phyloP scores from a whole-genome alignment of 2,888 invertebrate genomes.

The Protula sp. region DNA sequence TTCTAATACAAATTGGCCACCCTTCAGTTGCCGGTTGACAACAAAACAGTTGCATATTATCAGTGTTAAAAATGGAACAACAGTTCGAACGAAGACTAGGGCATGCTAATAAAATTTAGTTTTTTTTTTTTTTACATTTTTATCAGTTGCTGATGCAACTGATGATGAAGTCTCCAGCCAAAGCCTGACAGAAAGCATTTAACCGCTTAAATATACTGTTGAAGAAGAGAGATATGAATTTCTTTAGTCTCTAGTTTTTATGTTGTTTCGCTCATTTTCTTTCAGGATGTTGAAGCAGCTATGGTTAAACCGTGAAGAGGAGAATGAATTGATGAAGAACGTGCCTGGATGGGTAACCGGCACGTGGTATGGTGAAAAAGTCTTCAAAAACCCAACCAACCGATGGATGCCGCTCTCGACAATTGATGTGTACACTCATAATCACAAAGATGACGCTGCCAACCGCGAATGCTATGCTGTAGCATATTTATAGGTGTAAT shows the following conservation, averaged over 20 bases:
- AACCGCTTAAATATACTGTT: too few relatives aligned
- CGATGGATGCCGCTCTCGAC: too few relatives aligned
- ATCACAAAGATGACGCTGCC: slow-evolving; percentile 9
- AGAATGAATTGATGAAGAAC: slow-evolving; percentile 80
- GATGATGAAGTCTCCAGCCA: too few relatives aligned
- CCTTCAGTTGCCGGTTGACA: too few relatives aligned
- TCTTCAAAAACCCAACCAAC: slow-evolving; percentile 69
- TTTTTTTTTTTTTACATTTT: too few relatives aligned
- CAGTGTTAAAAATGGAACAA: too few relatives aligned
- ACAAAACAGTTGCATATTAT: too few relatives aligned
- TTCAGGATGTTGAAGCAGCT: slow-evolving; percentile 67
- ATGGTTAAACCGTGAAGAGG: slow-evolving; percentile 74
- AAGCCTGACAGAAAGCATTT: background rate
- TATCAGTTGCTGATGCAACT: too few relatives aligned
- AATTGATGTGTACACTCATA: too few relatives aligned
- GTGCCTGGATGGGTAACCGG: slow-evolving; percentile 89
- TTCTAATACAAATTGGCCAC: too few relatives aligned
- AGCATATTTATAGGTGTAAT: background rate
- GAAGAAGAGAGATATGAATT: slow-evolving; percentile 1
- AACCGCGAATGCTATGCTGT: background rate
- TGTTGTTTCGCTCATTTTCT: background rate
- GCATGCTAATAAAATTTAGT: too few relatives aligned
- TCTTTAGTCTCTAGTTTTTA: background rate
- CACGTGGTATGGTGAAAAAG: slow-evolving; percentile 76
- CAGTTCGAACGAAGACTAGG: too few relatives aligned